Conservation (phyloP, 2,797 vertebrate species). For the Poliocrania exsul region DNA sequence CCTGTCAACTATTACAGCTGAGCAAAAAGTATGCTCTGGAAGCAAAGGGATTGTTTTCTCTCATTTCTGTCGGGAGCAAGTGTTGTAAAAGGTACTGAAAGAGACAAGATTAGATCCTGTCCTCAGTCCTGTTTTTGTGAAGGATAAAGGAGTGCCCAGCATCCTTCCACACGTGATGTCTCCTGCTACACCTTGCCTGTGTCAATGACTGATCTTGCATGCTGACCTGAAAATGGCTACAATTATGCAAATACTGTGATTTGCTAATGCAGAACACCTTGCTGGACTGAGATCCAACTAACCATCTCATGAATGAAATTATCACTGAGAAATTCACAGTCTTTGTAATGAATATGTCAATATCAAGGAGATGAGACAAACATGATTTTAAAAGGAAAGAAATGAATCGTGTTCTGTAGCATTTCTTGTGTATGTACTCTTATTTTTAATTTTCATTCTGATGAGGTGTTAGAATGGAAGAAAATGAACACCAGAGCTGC, state of each 20-base stretch:
- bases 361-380: background rate
- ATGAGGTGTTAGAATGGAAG: conserved; percentile 14
- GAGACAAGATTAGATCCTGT: background rate
- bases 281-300: background rate
- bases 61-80: background rate
- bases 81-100: background rate
- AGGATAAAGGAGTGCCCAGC: background rate
- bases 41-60: background rate
- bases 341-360: background rate
- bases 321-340: background rate
- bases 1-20: background rate
- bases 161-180: background rate
- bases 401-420: background rate
- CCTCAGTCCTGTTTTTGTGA: background rate
- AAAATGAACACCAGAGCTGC: background rate
- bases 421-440: background rate
- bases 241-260: background rate
- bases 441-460: conserved; percentile 8
- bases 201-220: background rate
- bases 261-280: background rate
- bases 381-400: background rate
- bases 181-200: background rate
- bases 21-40: background rate
- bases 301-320: background rate
- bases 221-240: background rate